A percentile compares a stretch with the other conserved stretches of the same genome.
Evolutionary conservation across 2,113 vertebrate genomes (phyloP).

Genomic region (Grammomys dolichurus): DNA sequence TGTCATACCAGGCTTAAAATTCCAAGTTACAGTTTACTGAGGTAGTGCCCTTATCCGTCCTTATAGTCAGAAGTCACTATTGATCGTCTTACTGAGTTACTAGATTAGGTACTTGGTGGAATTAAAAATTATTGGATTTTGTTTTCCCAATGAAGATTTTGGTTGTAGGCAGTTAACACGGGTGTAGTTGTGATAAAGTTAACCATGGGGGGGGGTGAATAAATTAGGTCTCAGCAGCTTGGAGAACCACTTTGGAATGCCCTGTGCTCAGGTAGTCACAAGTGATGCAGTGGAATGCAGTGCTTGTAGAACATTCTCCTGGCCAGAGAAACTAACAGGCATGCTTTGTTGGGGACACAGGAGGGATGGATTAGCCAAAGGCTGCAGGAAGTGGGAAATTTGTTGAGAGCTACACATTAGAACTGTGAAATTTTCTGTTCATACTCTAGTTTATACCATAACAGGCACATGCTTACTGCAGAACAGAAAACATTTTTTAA

Average conservation of each 20-base stretch:
- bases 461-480: not conserved
- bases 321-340: not conserved
- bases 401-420: slow-evolving; percentile 11
- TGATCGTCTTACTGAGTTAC: slow-evolving; percentile 10
- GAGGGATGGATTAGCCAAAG: not conserved
- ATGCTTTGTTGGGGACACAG: not conserved
- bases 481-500: not conserved
- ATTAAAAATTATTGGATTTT: slow-evolving; percentile 28
- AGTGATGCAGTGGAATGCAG: not conserved
- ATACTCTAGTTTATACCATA: not conserved
- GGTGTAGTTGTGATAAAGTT: slow-evolving; percentile 16
- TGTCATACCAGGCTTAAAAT: slow-evolving; percentile 31
- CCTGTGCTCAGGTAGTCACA: not conserved
- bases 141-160: slow-evolving; percentile 14
- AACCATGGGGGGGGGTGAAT: not conserved
- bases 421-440: slow-evolving; percentile 41
- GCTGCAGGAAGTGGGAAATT: slow-evolving; percentile 42
- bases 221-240: slow-evolving; percentile 30
- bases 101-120: not conserved
- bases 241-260: not conserved
- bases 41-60: not conserved
- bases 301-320: not conserved
- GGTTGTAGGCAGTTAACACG: not conserved
- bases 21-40: slow-evolving; percentile 5
- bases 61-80: slow-evolving; percentile 47